Evolutionary conservation across 53 echinoderm and acorn worm species (phyloP).

Genomic region (Hippasteria phrygiana): DNA sequence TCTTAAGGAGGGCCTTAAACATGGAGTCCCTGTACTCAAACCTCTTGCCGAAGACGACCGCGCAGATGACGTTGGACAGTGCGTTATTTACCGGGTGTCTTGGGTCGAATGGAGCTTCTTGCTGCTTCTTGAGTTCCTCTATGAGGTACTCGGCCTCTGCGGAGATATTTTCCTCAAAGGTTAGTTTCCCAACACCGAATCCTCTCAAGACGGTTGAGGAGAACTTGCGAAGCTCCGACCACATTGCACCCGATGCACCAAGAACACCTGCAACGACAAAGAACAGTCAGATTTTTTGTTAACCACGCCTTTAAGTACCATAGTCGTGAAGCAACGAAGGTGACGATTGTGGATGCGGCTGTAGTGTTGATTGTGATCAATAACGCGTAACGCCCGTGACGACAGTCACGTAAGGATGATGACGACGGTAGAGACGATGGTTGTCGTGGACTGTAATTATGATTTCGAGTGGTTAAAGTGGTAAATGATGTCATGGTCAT

Average conservation of each 20-base stretch:
- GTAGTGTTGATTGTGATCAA: too few species aligned
- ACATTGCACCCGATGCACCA: neutral
- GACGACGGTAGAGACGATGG: too few species aligned
- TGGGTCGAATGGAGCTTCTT: slow-evolving; percentile 53
- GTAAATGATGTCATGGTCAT: too few species aligned
- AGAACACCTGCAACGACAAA: neutral
- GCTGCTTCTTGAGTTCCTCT: neutral
- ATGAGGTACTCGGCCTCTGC: slow-evolving; percentile 2
- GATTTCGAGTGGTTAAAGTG: neutral
- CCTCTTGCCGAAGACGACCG: slow-evolving; percentile 61
- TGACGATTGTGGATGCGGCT: too few species aligned
- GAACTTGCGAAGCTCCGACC: slow-evolving; percentile 26
- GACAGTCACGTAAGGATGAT: too few species aligned
- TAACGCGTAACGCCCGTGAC: too few species aligned
- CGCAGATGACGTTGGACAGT: slow-evolving; percentile 58
- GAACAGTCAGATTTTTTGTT: too few species aligned
- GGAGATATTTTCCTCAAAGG: slow-evolving; percentile 31
- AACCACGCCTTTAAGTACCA: too few species aligned
- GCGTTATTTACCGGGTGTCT: slow-evolving; percentile 48
- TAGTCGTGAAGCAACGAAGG: too few species aligned
- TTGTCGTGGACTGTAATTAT: too few species aligned
- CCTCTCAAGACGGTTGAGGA: slow-evolving; percentile 32
- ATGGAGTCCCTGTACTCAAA: slow-evolving; percentile 59
- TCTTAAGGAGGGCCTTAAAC: slow-evolving; percentile 26
- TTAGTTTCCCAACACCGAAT: slow-evolving; percentile 46